A percentile compares a stretch with the other conserved stretches of the same genome.
Conservation (phyloP, 2,113 vertebrate species). For the Heptranchias perlo region DNA sequence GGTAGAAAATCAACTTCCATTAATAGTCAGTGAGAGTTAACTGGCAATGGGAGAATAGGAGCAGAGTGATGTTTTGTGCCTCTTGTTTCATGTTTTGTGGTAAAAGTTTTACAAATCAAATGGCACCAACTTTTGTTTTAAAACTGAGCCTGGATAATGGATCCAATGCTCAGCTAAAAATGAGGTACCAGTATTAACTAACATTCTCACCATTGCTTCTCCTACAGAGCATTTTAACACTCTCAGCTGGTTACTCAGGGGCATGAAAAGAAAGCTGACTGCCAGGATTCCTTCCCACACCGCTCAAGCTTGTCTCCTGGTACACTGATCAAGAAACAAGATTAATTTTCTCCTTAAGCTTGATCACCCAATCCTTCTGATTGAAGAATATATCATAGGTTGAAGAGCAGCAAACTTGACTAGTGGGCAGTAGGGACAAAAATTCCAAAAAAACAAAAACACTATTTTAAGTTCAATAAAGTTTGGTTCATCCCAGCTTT, state of each 20-base stretch:
- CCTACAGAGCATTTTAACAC: constrained; percentile 24
- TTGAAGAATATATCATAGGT: neutral
- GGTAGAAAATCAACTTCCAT: neutral
- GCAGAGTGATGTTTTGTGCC: neutral
- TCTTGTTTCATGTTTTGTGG: neutral
- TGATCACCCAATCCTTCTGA: neutral
- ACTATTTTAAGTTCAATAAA: neutral
- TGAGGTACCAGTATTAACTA: neutral
- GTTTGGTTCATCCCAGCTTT: neutral
- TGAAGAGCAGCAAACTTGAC: neutral
- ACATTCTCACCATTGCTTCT: constrained; percentile 28
- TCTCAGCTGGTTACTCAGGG: constrained; percentile 26
- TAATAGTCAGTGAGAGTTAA: neutral
- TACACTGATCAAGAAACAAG: neutral
- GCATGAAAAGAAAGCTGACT: constrained; percentile 10
- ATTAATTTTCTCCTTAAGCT: neutral
- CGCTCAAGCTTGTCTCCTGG: neutral
- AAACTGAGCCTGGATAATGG: neutral
- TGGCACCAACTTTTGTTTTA: neutral
- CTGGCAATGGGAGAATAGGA: neutral
- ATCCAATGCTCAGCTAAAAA: constrained; percentile 5
- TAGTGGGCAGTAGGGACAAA: neutral
- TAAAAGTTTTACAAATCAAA: constrained; percentile 10
- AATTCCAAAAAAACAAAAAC: neutral
- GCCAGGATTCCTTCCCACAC: constrained; percentile 5